Percentiles rank a stretch among this genome's conserved stretches.
Evolutionary conservation across 2,113 vertebrate genomes (phyloP).

Genomic region (Carollia perspicillata): DNA sequence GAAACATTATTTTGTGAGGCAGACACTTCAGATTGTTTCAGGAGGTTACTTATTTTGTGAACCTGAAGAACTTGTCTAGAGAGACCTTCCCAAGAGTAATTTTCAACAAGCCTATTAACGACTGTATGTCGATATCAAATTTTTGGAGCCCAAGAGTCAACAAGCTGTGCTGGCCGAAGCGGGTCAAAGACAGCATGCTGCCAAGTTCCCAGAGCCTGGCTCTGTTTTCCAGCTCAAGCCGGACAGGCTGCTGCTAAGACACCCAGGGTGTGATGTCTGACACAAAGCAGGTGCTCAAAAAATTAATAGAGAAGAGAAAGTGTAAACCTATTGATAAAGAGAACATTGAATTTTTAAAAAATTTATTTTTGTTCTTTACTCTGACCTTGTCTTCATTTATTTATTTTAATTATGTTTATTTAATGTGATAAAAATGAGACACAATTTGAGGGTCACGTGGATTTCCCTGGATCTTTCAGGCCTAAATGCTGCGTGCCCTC

Average conservation of each 20-base stretch:
- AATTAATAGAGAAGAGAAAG: not conserved
- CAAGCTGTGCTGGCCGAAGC: not conserved
- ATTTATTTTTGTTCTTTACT: not conserved
- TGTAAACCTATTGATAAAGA: not conserved
- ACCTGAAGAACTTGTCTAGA: not conserved
- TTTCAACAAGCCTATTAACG: not conserved
- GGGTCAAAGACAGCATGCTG: not conserved
- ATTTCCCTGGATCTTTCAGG: not conserved
- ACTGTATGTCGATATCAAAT: not conserved
- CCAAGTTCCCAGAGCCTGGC: not conserved
- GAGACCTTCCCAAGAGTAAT: not conserved
- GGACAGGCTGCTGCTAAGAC: not conserved
- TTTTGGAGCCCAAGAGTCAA: not conserved
- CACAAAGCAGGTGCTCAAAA: not conserved
- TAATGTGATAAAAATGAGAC: not conserved
- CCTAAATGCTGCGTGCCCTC: not conserved
- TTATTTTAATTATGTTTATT: not conserved
- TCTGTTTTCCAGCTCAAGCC: not conserved
- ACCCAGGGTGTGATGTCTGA: accelerated
- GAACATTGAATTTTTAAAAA: not conserved
- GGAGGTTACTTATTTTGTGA: not conserved
- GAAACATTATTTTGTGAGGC: not conserved
- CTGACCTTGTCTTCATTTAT: not conserved
- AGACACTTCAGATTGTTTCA: not conserved
- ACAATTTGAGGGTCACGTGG: not conserved